phyloP scores from a whole-genome alignment of 1,140 invertebrate species.

The Maniola jurtina region DNA sequence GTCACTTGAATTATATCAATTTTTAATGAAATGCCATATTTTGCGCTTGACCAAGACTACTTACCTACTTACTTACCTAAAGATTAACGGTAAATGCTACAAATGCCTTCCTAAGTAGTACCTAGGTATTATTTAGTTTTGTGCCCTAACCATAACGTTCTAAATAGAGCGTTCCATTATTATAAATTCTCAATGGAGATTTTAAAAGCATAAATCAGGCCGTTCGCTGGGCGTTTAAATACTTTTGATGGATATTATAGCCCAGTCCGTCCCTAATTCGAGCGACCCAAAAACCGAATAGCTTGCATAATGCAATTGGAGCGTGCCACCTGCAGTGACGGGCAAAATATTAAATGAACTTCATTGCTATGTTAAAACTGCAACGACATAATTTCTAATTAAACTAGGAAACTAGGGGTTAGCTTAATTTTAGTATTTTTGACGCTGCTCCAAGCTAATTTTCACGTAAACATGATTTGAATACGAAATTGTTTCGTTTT shows the following conservation, averaged over 20 bases:
- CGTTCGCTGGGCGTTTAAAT: conserved; percentile 14
- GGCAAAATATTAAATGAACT: conserved; percentile 41
- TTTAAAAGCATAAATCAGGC: conserved; percentile 1
- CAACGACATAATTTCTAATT: conserved; percentile 31
- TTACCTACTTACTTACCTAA: too few relatives aligned
- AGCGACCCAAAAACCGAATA: conserved; percentile 59
- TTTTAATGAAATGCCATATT: too few relatives aligned
- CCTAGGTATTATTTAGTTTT: neutral
- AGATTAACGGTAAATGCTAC: too few relatives aligned
- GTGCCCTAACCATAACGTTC: neutral
- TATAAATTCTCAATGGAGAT: neutral
- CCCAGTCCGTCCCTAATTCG: conserved; percentile 53
- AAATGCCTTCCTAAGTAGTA: too few relatives aligned
- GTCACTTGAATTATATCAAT: too few relatives aligned
- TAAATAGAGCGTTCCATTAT: neutral
- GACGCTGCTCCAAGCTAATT: neutral
- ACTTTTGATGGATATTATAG: conserved; percentile 33
- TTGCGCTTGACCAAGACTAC: too few relatives aligned
- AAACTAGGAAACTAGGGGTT: conserved; percentile 22
- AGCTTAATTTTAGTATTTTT: conserved; percentile 5
- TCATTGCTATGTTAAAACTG: conserved; percentile 32
- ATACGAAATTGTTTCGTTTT: neutral
- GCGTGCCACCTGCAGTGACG: conserved; percentile 55
- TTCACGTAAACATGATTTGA: conserved; percentile 6
- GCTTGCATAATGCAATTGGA: conserved; percentile 65